These are phyloP conservation scores for Nycteola revayana DNA, from an alignment of 2,888 invertebrate genomes.

Conservation along the genomic window DNA sequence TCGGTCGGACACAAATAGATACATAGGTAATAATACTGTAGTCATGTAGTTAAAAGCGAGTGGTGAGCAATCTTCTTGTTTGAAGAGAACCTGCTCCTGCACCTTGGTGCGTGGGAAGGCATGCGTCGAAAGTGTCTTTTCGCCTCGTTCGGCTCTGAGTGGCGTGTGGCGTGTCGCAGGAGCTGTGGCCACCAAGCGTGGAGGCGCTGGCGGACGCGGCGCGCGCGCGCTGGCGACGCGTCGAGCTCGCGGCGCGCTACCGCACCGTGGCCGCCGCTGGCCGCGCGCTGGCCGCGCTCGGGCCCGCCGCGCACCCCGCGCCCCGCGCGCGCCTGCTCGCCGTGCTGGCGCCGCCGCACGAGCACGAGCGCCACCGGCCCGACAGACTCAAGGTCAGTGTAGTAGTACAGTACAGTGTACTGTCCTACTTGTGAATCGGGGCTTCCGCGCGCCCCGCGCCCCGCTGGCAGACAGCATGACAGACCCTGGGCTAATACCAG, in stretches of 20 bases:
- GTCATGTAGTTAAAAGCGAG: too few species aligned
- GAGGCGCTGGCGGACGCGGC: conserved; percentile 1
- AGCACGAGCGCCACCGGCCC: conserved; percentile 8
- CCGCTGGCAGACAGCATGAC: too few species aligned
- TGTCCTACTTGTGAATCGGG: neutral
- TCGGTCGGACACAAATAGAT: too few species aligned
- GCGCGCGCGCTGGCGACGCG: conserved; percentile 14
- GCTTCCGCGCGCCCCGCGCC: conserved; percentile 7
- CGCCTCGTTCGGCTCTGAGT: too few species aligned
- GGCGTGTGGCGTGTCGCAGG: neutral
- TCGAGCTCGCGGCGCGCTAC: conserved; percentile 9
- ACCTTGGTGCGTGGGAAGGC: too few species aligned
- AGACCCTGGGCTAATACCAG: too few species aligned
- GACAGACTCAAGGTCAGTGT: conserved; percentile 20
- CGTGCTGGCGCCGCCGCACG: conserved; percentile 20
- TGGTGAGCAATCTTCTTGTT: too few species aligned
- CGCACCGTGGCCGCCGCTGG: conserved; percentile 24
- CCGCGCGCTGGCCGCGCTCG: conserved; percentile 8
- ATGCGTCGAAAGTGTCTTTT: too few species aligned
- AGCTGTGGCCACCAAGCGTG: neutral
- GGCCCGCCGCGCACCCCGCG: neutral
- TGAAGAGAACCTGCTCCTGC: too few species aligned
- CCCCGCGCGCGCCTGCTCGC: conserved; percentile 10
- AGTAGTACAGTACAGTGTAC: conserved; percentile 7
- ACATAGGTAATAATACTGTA: too few species aligned